Conservation (phyloP, 1,140 invertebrate species). For the Nixonia krombeini region DNA sequence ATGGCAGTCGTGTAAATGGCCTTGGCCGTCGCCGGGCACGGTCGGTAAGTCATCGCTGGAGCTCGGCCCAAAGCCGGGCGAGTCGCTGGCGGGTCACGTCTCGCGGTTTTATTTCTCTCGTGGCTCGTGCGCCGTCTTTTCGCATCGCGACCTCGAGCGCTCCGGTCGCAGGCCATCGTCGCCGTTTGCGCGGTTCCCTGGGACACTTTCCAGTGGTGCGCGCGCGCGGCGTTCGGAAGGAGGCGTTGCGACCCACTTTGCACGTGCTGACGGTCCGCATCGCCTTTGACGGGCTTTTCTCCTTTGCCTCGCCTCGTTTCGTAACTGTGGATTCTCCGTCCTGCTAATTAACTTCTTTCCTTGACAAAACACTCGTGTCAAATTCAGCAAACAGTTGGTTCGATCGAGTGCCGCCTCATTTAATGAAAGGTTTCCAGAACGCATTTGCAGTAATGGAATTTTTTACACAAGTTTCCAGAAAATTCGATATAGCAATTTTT, state of each 20-base stretch:
- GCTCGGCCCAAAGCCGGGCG: too few species aligned
- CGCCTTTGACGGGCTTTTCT: background rate
- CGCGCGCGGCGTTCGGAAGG: background rate
- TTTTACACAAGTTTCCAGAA: too few species aligned
- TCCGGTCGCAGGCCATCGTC: conserved; percentile 14
- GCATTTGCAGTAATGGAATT: too few species aligned
- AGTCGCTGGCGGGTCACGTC: conserved; percentile 49
- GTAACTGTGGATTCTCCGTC: too few species aligned
- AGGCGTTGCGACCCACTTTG: conserved; percentile 17
- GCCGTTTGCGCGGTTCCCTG: conserved; percentile 17
- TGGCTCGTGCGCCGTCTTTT: conserved; percentile 21
- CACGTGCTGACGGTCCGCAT: background rate
- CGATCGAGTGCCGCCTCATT: too few species aligned
- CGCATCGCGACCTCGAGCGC: conserved; percentile 26
- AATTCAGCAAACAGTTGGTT: too few species aligned
- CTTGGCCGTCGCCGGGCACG: conserved; percentile 56
- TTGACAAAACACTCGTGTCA: too few species aligned
- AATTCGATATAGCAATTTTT: too few species aligned
- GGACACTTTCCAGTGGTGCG: conserved; percentile 25
- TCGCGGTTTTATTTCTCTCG: conserved; percentile 43
- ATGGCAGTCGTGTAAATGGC: conserved; percentile 53
- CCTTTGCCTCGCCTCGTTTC: too few species aligned
- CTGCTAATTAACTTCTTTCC: too few species aligned
- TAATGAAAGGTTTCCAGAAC: too few species aligned
- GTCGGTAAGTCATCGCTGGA: too few species aligned